Conservation (phyloP, 2,113 vertebrate species). For the Takifugu bimaculatus region DNA sequence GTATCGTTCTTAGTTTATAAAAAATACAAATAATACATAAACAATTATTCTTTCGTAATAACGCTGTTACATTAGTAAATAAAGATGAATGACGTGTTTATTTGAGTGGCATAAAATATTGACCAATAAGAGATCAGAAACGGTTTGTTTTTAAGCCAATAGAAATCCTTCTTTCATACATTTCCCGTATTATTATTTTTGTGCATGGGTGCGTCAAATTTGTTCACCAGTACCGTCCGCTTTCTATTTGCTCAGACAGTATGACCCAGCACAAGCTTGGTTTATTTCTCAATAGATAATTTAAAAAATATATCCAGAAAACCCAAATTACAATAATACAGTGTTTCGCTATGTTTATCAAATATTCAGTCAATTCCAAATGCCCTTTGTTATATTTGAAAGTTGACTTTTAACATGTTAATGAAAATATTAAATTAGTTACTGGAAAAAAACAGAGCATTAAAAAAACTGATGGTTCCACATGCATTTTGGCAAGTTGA, state of each 20-base stretch:
- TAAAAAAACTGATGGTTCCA: too few relatives aligned
- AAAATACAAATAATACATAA: background rate
- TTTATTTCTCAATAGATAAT: background rate
- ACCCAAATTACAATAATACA: background rate
- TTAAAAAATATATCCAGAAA: background rate
- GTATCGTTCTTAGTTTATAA: background rate
- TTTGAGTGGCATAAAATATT: constrained; percentile 31
- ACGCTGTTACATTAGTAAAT: background rate
- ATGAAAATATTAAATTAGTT: too few relatives aligned
- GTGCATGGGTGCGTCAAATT: constrained; percentile 9
- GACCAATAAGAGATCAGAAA: constrained; percentile 17
- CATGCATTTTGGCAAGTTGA: too few relatives aligned
- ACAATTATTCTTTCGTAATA: background rate
- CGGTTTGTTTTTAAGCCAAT: constrained; percentile 37
- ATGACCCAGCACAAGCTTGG: background rate
- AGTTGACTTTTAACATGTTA: too few relatives aligned
- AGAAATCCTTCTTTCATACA: constrained; percentile 26
- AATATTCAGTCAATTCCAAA: too few relatives aligned
- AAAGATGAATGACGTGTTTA: background rate
- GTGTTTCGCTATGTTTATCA: too few relatives aligned
- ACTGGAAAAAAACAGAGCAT: too few relatives aligned
- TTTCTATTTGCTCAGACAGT: background rate
- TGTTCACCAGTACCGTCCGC: constrained; percentile 10
- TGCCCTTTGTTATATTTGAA: too few relatives aligned
- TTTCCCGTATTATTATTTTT: background rate